Evolutionary conservation across 92 coral and sea anemone species (phyloP).

Genomic region (Phenganax subtilis): DNA sequence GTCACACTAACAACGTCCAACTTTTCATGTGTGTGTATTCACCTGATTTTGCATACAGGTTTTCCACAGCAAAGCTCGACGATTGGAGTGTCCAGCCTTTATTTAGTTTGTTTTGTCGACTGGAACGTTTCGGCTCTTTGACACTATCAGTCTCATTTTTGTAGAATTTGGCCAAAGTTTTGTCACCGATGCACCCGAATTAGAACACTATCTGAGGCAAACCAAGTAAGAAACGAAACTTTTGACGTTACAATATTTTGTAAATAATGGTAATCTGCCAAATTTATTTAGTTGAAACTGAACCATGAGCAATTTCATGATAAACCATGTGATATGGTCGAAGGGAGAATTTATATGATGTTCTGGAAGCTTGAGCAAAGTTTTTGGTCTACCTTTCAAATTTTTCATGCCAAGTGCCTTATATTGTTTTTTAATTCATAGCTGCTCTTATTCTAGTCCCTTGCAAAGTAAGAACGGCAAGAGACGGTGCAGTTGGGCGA

Average conservation of each 20-base stretch:
- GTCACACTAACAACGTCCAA: background rate
- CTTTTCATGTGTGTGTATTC: too few relatives aligned
- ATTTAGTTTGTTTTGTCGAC: too few relatives aligned
- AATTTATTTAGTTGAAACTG: background rate
- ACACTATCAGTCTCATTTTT: background rate
- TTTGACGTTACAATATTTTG: too few relatives aligned
- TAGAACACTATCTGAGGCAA: conserved; percentile 32
- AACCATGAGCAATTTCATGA: background rate
- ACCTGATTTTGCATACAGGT: background rate
- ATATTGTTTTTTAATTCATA: background rate
- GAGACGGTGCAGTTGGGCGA: background rate
- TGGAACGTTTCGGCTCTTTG: too few relatives aligned
- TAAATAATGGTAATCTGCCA: background rate
- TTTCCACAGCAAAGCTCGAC: background rate
- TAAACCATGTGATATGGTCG: too few relatives aligned
- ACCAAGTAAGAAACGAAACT: conserved; percentile 6
- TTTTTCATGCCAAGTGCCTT: background rate
- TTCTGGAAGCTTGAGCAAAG: background rate
- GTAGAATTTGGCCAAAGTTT: conserved; percentile 9
- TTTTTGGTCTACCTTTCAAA: background rate
- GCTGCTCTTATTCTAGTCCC: conserved; percentile 6
- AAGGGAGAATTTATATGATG: too few relatives aligned
- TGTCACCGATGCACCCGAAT: conserved; percentile 36
- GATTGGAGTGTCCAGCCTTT: too few relatives aligned
- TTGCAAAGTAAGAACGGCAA: background rate